Evolutionary conservation across 2,113 vertebrate species (phyloP), one percentile per base, ranked within the genome.

Genomic region (Zootoca vivipara): DNA sequence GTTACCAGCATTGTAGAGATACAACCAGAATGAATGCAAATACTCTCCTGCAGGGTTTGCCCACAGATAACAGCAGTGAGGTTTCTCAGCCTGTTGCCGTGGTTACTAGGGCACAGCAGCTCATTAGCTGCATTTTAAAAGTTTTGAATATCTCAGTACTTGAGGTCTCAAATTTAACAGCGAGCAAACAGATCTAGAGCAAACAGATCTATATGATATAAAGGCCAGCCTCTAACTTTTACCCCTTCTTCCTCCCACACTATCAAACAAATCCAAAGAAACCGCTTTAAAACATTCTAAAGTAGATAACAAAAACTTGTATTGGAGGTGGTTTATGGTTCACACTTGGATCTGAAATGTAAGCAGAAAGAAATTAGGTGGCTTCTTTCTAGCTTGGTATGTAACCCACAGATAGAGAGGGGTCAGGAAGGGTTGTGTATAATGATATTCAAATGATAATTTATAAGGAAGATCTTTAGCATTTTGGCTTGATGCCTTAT

Each of bases 91-190:
- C 56, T 9, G 72, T 75, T 88, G 70, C 70, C n/a, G 46, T 42
- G 83, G 86, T 42, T 52, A 89, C 86, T 87, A 92, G 92, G 94
- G 90, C 86, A 91, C 70, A 90, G 52, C 30, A 95, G 91, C 91
- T 91, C 92, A 92, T 95, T 90, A 93, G 92, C 62, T 93, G 91
- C 69, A 91, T 93, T 93, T 94, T 90, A 91, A 84, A 94, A 75
- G n/a, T 74, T 86, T 73, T 90, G 70, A 58, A 74, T 42, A 35
- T 82, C 89, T 83, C 38, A 82, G 56, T 84, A 67, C 0, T 2
- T 70, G 78, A 22, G 0, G 0, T 40, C 81, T 91, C 85, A 74
- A 87, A 85, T 38, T 62, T 35, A 85, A 72, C 0, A 12, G 86
- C 9, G 52, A 87, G 0, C 10, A 10, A 77, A 90, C 87, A 86